Evolutionary conservation across 2,113 vertebrate genomes (phyloP).

Genomic region (Protomyctophum bolini): DNA sequence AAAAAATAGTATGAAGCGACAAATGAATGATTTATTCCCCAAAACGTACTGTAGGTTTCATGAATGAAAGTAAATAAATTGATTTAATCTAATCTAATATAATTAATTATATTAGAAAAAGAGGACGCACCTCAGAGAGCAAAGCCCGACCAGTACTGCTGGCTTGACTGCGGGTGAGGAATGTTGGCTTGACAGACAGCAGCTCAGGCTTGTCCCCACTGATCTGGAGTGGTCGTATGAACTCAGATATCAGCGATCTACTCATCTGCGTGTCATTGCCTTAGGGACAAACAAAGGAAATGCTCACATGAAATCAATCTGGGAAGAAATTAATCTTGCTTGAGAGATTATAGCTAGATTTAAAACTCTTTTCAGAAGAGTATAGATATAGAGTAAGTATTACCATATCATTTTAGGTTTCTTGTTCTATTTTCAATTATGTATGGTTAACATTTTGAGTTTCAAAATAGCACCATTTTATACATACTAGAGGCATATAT

Average conservation of each 20-base stretch:
- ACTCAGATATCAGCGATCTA: slow-evolving; percentile 86
- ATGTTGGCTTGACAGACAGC: slow-evolving; percentile 86
- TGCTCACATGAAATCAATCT: slow-evolving; percentile 12
- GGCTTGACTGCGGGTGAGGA: slow-evolving; percentile 81
- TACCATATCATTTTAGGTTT: too few species aligned
- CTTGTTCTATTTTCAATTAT: too few species aligned
- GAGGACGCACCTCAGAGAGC: slow-evolving; percentile 84
- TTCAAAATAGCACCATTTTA: too few species aligned
- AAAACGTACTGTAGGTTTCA: too few species aligned
- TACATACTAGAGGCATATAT: too few species aligned
- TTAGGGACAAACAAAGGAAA: slow-evolving; percentile 64
- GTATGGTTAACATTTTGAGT: too few species aligned
- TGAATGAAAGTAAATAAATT: background rate
- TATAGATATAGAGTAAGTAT: too few species aligned
- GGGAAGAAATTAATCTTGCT: too few species aligned
- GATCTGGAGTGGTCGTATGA: slow-evolving; percentile 85
- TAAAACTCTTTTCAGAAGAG: too few species aligned
- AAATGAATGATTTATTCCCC: background rate
- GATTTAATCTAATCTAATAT: too few species aligned
- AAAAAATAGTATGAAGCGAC: background rate
- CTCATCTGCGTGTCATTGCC: slow-evolving; percentile 85
- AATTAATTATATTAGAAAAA: background rate
- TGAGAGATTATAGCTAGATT: too few species aligned
- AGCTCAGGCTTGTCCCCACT: slow-evolving; percentile 87
- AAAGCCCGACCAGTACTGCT: slow-evolving; percentile 83